phyloP scores from a whole-genome alignment of 2,888 invertebrate genomes.

The Onthophagus sagittarius region DNA sequence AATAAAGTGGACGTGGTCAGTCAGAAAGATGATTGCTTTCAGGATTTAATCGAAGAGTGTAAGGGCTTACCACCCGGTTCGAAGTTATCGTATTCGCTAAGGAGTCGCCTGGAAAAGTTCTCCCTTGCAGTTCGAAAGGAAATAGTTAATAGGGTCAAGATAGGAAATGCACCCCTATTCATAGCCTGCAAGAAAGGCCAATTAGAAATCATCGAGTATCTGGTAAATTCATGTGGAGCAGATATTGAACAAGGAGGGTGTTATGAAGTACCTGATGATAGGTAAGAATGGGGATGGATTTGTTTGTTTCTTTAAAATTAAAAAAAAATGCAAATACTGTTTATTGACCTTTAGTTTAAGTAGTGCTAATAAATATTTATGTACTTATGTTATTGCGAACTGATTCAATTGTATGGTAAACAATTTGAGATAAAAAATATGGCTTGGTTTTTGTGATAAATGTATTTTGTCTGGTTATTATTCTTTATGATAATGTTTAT shows the following conservation, averaged over 20 bases:
- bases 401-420: background rate
- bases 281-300: slow-evolving; percentile 37
- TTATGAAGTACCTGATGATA: slow-evolving; percentile 81
- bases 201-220: slow-evolving; percentile 79
- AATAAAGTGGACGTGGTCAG: slow-evolving; percentile 41
- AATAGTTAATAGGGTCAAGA: slow-evolving; percentile 65
- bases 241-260: slow-evolving; percentile 82
- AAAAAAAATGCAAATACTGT: background rate
- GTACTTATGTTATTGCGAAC: background rate
- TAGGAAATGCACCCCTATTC: slow-evolving; percentile 80
- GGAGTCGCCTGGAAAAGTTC: slow-evolving; percentile 57
- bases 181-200: slow-evolving; percentile 75
- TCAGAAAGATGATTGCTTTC: slow-evolving; percentile 54
- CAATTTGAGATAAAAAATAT: background rate
- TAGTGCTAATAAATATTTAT: background rate
- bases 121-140: slow-evolving; percentile 60
- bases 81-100: slow-evolving; percentile 55
- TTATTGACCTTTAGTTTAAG: background rate
- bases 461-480: too few relatives aligned
- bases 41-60: slow-evolving; percentile 64
- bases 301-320: background rate
- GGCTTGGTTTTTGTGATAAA: too few relatives aligned
- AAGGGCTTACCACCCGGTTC: slow-evolving; percentile 66
- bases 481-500: too few relatives aligned
- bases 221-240: slow-evolving; percentile 76